phyloP scores from a whole-genome alignment of 2,888 invertebrate genomes.

The Brachyptera putata region DNA sequence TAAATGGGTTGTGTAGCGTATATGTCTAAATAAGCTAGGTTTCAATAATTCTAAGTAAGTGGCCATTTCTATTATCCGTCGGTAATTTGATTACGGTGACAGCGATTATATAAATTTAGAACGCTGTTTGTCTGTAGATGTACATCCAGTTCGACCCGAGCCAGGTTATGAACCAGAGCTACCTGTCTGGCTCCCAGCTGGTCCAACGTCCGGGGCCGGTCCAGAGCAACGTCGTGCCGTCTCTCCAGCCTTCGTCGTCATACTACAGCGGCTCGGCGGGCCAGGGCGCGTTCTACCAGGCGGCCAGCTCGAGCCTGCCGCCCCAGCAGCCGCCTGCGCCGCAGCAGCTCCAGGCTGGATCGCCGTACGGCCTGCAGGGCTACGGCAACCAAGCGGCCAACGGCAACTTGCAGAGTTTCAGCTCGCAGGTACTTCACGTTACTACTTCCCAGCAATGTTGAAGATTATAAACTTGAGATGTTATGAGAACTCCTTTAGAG shows the following conservation, averaged over 20 bases:
- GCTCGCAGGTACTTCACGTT: conserved; percentile 33
- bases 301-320: conserved; percentile 46
- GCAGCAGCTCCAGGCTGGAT: conserved; percentile 43
- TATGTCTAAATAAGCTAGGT: too few relatives aligned
- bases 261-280: conserved; percentile 52
- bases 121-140: too few relatives aligned
- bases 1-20: too few relatives aligned
- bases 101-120: too few relatives aligned
- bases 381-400: conserved; percentile 38
- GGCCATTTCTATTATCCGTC: too few relatives aligned
- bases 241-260: conserved; percentile 50
- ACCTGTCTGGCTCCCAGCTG: conserved; percentile 59
- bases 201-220: conserved; percentile 56
- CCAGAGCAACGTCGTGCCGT: conserved; percentile 48
- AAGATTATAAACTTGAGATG: too few relatives aligned
- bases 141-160: conserved; percentile 58
- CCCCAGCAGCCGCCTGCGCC: conserved; percentile 33
- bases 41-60: too few relatives aligned
- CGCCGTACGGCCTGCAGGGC: conserved; percentile 46
- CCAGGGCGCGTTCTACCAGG: conserved; percentile 50
- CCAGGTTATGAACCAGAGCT: conserved; percentile 51
- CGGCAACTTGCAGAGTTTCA: conserved; percentile 32
- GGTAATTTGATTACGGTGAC: too few relatives aligned
- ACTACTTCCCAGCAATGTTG: background rate
- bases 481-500: too few relatives aligned